A percentile compares a stretch with the other conserved stretches of the same genome.
phyloP scores from a whole-genome alignment of 2,113 vertebrate species.

The Eurystomus gularis region DNA sequence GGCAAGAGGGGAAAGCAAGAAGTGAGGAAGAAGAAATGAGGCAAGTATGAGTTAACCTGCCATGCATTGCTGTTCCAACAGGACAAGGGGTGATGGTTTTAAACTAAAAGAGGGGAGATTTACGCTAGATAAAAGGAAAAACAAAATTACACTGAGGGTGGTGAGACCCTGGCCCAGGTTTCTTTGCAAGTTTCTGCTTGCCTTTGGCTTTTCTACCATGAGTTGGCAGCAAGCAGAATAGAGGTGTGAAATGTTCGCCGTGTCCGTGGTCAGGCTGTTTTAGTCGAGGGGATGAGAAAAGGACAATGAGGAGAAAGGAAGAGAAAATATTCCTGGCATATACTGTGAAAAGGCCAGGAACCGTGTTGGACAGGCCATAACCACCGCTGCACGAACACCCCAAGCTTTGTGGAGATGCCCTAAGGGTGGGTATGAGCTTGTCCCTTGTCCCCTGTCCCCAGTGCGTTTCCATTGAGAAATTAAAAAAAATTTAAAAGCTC shows the following conservation, averaged over 20 bases:
- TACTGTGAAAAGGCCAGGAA: background rate
- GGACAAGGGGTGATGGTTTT: too few species aligned
- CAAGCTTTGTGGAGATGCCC: background rate
- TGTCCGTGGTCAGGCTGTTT: background rate
- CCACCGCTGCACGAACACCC: background rate
- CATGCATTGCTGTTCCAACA: too few species aligned
- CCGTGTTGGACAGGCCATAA: accelerated
- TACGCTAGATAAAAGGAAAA: too few species aligned
- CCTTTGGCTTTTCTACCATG: background rate
- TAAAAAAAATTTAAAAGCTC: background rate
- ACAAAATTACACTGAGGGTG: too few species aligned
- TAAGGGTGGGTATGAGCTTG: background rate
- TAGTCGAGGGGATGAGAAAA: background rate
- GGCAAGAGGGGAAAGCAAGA: background rate
- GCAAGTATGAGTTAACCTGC: too few species aligned
- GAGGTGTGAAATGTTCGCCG: background rate
- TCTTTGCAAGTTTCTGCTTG: background rate
- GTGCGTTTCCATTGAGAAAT: background rate
- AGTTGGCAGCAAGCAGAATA: background rate
- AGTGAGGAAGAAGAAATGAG: background rate
- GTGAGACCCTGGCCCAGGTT: background rate
- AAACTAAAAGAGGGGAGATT: too few species aligned
- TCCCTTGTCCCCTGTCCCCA: background rate
- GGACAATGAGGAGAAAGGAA: background rate
- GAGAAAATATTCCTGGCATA: background rate